Evolutionary conservation across 1,140 invertebrate genomes (phyloP).

Genomic region (Bombus breviceps): DNA sequence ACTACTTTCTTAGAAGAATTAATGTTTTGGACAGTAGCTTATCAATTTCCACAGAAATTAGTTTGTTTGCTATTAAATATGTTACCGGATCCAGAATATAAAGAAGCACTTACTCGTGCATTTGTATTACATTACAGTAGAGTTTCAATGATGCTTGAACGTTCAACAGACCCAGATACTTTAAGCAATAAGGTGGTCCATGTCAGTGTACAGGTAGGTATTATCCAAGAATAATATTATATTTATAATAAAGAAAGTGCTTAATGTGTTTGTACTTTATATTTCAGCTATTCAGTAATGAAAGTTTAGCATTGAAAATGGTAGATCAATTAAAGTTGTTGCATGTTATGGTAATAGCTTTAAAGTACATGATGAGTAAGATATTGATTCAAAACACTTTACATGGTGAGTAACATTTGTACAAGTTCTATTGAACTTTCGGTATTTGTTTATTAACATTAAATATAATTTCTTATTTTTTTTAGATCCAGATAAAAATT

Average conservation of each 20-base stretch:
- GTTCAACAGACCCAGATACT: conserved; percentile 93
- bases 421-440: background rate
- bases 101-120: conserved; percentile 96
- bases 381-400: conserved; percentile 94
- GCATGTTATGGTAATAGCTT: conserved; percentile 96
- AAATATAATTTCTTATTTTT: background rate
- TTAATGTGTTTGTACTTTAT: conserved; percentile 26
- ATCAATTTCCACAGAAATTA: conserved; percentile 98
- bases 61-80: conserved; percentile 98
- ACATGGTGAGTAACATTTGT: conserved; percentile 85
- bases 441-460: background rate
- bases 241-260: conserved; percentile 70
- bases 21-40: conserved; percentile 98
- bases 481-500: conserved; percentile 90
- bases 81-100: conserved; percentile 97
- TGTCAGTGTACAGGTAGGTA: conserved; percentile 92
- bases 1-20: conserved; percentile 96
- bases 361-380: conserved; percentile 96
- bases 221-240: background rate
- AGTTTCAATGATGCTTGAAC: conserved; percentile 95
- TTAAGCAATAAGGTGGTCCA: conserved; percentile 98
- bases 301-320: conserved; percentile 94
- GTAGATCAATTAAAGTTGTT: conserved; percentile 94
- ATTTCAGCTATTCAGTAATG: conserved; percentile 93
- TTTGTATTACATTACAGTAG: conserved; percentile 98